Conservation (phyloP, 2,888 invertebrate genomes). For the Nomada flava region DNA sequence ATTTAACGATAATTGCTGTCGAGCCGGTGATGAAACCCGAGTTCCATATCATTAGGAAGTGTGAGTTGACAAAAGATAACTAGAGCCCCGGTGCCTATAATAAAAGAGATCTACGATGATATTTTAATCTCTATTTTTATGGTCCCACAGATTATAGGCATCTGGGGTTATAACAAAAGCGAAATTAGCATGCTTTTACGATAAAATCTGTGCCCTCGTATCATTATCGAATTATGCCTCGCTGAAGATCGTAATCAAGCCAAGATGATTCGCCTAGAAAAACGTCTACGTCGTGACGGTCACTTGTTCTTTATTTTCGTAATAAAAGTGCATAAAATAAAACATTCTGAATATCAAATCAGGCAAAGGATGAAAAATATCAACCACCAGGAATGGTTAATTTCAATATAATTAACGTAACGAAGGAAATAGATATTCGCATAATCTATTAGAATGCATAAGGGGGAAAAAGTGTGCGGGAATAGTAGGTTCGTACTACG, state of each 20-base stretch:
- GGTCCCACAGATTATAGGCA: slow-evolving; percentile 78
- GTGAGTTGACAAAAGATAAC: slow-evolving; percentile 64
- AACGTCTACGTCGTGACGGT: slow-evolving; percentile 73
- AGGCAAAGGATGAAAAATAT: background rate
- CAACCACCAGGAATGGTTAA: background rate
- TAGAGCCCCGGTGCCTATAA: slow-evolving; percentile 36
- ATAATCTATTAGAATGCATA: slow-evolving; percentile 16
- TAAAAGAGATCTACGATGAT: slow-evolving; percentile 74
- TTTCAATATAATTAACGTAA: slow-evolving; percentile 34
- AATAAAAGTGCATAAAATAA: slow-evolving; percentile 33
- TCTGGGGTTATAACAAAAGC: slow-evolving; percentile 79
- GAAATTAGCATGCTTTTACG: slow-evolving; percentile 82
- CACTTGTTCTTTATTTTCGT: slow-evolving; percentile 50
- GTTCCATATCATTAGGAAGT: slow-evolving; percentile 50
- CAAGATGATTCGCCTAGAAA: slow-evolving; percentile 76
- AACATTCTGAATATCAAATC: slow-evolving; percentile 44
- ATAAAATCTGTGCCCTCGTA: slow-evolving; percentile 79
- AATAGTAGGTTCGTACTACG: background rate
- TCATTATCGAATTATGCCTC: slow-evolving; percentile 83
- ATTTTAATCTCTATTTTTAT: slow-evolving; percentile 81
- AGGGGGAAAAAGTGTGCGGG: background rate
- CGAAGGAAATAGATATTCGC: slow-evolving; percentile 1
- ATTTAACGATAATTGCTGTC: slow-evolving; percentile 19
- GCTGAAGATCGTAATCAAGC: slow-evolving; percentile 81
- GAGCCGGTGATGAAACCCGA: background rate